A percentile compares a stretch with the other conserved stretches of the same genome.
These are phyloP conservation scores for Trichomycterus rosablanca DNA, from an alignment of 2,113 vertebrate species.

Conservation along the genomic window DNA sequence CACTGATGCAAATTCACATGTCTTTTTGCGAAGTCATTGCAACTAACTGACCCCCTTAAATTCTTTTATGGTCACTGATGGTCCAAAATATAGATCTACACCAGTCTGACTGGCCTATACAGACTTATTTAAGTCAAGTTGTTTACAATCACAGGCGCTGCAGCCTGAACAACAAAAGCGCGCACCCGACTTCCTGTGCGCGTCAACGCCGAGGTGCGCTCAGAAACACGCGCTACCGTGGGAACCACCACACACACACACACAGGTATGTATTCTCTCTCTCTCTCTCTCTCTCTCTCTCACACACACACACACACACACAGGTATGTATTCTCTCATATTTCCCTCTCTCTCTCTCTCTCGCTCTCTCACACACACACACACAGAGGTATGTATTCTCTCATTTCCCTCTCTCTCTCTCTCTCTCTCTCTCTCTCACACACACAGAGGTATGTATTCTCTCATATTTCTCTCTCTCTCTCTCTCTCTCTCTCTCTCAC, in stretches of 20 bases:
- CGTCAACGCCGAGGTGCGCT: slow-evolving; percentile 9
- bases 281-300: neutral
- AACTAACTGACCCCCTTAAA: no score
- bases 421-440: slow-evolving; percentile 6
- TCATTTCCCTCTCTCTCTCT: slow-evolving; percentile 35
- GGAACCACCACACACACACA: slow-evolving; percentile 52
- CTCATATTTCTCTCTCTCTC: no score
- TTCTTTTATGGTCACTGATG: no score
- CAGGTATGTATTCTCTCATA: slow-evolving; percentile 31
- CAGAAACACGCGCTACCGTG: slow-evolving; percentile 58
- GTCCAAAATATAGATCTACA: no score
- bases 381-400: neutral
- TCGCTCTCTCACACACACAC: neutral
- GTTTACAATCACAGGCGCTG: neutral
- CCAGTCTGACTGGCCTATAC: no score
- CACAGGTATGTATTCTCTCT: no score
- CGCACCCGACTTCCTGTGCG: slow-evolving; percentile 58
- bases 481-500: no score
- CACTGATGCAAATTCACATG: no score
- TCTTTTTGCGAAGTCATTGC: no score
- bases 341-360: slow-evolving; percentile 14
- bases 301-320: slow-evolving; percentile 39
- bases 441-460: no score
- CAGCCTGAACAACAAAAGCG: slow-evolving; percentile 57
- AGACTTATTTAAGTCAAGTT: no score